Evolutionary conservation across 2,113 vertebrate genomes (phyloP), one percentile per base, ranked within the genome.

Genomic region (Siniperca chuatsi): DNA sequence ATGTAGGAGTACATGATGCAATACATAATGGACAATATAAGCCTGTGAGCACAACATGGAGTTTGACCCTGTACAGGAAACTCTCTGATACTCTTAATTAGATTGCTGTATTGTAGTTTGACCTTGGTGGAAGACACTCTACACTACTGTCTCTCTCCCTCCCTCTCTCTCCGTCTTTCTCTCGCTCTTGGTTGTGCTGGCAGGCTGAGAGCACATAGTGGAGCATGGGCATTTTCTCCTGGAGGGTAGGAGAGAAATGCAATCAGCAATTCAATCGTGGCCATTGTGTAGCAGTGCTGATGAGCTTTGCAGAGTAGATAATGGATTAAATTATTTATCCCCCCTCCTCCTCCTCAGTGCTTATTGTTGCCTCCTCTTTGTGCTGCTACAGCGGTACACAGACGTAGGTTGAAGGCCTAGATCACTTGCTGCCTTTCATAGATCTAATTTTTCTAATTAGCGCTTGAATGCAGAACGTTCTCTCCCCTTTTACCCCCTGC

Each of bases 271-370:
- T 96, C 93, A 95, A 95, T 94, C 92, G 92, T 92, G 92, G 92
- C 93, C 93, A 95, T 95, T 95, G 95, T 96, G 90, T 91, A 92
- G 92, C 91, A 81, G 92, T 90, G 92, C 95, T 95, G 96, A 97
- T 97, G 96, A 97, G 96, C 97, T 97, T 96, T 96, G 96, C 96
- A 97, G 96, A 96, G 96, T 96, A 97, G 97, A 97, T 98, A 98
- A 98, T 97, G 96, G 97, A 98, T 98, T 98, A 97, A 98, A 98
- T 98, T 98, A 98, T 99, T 96, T 98, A 98, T 98, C 96, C 97
- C 91, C 46, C 29, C 33, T 37, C 96, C 90, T 94, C 93, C 91
- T 92, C 92, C 90, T 88, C 92, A 52, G 73, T 74, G 88, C 86
- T 92, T 93, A 95, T 94, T 94, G 94, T 95, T 91, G 89, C 86